A percentile compares a stretch with the other conserved stretches of the same genome.
Evolutionary conservation across 2,888 invertebrate genomes (phyloP).

Genomic region (Epirrhoe alternata): DNA sequence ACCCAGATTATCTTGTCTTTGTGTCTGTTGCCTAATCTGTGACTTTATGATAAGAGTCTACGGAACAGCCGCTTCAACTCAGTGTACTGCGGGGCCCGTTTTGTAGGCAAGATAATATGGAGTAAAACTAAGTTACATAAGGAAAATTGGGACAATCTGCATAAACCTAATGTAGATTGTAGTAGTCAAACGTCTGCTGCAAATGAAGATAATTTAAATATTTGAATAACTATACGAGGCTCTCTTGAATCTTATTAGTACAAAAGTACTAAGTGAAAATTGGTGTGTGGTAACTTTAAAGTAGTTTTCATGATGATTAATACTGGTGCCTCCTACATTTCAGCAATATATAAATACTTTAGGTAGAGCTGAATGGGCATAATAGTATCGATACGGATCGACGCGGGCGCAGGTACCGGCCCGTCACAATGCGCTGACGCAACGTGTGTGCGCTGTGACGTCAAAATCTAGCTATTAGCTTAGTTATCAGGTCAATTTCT

Average conservation of each 20-base stretch:
- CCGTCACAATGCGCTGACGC: conserved; percentile 38
- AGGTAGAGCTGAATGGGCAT: conserved; percentile 3
- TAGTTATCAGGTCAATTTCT: conserved; percentile 22
- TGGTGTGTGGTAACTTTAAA: too few species aligned
- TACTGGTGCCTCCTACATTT: too few species aligned
- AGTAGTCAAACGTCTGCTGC: neutral
- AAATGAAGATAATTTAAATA: neutral
- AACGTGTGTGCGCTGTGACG: conserved; percentile 35
- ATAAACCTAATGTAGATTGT: neutral
- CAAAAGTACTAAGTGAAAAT: too few species aligned
- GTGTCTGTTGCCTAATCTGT: conserved; percentile 6
- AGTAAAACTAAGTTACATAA: neutral
- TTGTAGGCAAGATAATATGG: neutral
- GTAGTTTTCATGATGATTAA: too few species aligned
- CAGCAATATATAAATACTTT: neutral
- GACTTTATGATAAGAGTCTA: conserved; percentile 6
- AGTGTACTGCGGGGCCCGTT: neutral
- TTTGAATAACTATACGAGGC: neutral
- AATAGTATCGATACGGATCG: conserved; percentile 10
- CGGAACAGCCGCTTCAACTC: conserved; percentile 3
- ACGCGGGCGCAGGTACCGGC: conserved; percentile 4
- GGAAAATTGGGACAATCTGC: neutral
- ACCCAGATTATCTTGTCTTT: conserved; percentile 20
- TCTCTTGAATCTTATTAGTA: neutral
- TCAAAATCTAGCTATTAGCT: conserved; percentile 28